phyloP scores from a whole-genome alignment of 2,797 vertebrate genomes.

The Oryzias dopingdopingensis region DNA sequence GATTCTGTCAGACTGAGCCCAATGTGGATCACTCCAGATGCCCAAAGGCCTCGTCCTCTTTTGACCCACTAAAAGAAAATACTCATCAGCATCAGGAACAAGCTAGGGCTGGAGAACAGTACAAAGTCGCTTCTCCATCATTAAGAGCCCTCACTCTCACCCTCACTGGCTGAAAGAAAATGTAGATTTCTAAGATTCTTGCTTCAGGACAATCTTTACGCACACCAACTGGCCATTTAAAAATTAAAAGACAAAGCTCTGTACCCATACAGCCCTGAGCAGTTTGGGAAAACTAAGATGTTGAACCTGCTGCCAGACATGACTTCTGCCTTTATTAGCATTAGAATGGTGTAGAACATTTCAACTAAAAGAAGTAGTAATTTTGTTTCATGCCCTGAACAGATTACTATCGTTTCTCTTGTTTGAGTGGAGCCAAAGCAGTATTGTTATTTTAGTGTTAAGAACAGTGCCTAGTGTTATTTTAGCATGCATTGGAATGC shows the following conservation, averaged over 20 bases:
- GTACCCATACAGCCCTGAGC: constrained; percentile 30
- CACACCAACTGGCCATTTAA: constrained; percentile 28
- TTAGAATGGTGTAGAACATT: not conserved
- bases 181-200: constrained; percentile 37
- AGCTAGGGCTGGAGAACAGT: constrained; percentile 40
- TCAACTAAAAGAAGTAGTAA: too few species aligned
- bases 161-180: constrained; percentile 37
- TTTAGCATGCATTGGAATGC: too few species aligned
- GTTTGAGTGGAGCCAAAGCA: too few species aligned
- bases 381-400: too few species aligned
- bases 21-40: constrained; percentile 20
- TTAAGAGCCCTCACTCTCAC: constrained; percentile 34
- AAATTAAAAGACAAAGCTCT: constrained; percentile 31
- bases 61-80: constrained; percentile 29
- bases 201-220: constrained; percentile 41
- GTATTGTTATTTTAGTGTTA: too few species aligned
- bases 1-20: constrained; percentile 32
- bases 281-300: constrained; percentile 32
- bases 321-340: not conserved
- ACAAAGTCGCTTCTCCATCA: constrained; percentile 30
- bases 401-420: too few species aligned
- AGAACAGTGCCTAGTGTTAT: too few species aligned
- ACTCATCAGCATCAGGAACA: constrained; percentile 37
- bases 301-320: constrained; percentile 21
- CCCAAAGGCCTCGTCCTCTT: constrained; percentile 51